Evolutionary conservation across 1,140 invertebrate genomes (phyloP).

Genomic region (Gryllus bimaculatus): DNA sequence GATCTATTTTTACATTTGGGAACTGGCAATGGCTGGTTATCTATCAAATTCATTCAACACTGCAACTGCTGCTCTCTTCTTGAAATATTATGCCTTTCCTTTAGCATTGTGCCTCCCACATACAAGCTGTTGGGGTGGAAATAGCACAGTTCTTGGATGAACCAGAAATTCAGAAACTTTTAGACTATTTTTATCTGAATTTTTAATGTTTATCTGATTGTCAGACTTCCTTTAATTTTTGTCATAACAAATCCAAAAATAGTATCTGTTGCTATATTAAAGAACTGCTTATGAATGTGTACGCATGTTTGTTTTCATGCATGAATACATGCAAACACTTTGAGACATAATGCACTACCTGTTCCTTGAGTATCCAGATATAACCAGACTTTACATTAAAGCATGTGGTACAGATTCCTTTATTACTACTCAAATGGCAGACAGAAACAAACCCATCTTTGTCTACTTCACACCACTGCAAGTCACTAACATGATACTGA

Average conservation of each 20-base stretch:
- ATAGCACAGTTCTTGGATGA: neutral
- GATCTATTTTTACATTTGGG: neutral
- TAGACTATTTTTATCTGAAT: neutral
- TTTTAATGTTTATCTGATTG: neutral
- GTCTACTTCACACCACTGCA: slow-evolving; percentile 3
- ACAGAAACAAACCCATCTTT: neutral
- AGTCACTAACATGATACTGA: slow-evolving; percentile 4
- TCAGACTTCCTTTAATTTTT: neutral
- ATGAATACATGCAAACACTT: neutral
- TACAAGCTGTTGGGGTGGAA: neutral
- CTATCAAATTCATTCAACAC: neutral
- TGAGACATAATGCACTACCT: neutral
- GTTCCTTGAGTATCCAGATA: neutral
- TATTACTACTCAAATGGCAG: neutral
- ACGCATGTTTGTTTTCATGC: neutral
- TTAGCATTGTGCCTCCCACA: neutral
- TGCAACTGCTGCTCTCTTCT: neutral
- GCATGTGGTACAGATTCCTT: neutral
- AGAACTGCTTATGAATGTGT: neutral
- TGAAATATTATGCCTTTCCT: neutral
- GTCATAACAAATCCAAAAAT: neutral
- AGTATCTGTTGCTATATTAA: neutral
- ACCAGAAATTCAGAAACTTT: neutral
- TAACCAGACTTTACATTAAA: neutral
- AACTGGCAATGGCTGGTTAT: neutral